Base-by-base conservation (phyloP, 2,797 vertebrate species). In the Falco cherrug region DNA sequence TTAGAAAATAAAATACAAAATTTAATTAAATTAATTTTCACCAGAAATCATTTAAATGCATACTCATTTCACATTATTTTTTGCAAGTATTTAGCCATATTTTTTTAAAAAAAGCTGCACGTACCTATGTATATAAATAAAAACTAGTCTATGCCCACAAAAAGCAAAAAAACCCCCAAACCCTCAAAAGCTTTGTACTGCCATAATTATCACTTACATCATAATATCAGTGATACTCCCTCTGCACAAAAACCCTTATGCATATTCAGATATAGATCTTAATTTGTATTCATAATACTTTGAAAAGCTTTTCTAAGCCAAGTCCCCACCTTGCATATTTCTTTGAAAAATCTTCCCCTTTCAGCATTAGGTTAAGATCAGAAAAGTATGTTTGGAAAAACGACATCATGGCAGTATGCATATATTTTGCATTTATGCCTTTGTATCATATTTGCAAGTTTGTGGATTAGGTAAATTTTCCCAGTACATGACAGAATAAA, bases 311-410 rank as follows among this genome's bases (percentile, higher is more conserved):
- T 89, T 87, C 84, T 68, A 71, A 63, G 76, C 83, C 89, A 96
- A 90, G 18, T 87, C 60, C 10, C 16, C 35, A 82, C 63, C 63
- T 93, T 82, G 57, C 77, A 47, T 87, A 94, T 90, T 83, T 35
- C 87, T 96, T 93, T 60, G 59, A 96, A 96, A 94, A 90, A 87
- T 93, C 75, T 90, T 93, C n/a, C n/a, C 10, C 43, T 93, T 94
- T 63, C 77, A 77, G 68, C 93, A 96, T 96, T 95, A 93, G 93
- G 35, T 92, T 84, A 76, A 79, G 83, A 96, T 96, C 93, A 95
- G 59, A 95, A 60, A 87, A 95, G 50, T 59, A 76, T 60, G 63
- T 67, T 86, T 84, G 39, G 18, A 48, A 91, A 96, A 96, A 76
- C 89, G 43, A 53, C 80, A 83, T 95, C 56, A 87, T 92, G 80